phyloP scores from a whole-genome alignment of 2,797 vertebrate species.

The Scolopax rusticola region DNA sequence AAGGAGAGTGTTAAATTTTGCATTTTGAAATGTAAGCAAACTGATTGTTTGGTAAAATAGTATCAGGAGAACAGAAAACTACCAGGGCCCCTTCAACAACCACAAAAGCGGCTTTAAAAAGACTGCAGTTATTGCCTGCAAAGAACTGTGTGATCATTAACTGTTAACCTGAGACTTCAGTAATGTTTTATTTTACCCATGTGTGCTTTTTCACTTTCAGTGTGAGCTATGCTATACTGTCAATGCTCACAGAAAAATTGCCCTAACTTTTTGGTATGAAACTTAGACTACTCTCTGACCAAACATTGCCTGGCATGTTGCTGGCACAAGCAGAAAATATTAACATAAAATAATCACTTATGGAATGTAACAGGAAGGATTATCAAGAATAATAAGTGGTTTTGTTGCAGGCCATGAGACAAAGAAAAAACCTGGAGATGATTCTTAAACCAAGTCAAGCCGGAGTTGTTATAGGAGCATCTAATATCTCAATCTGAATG shows the following conservation, averaged over 20 bases:
- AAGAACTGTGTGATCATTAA: conserved; percentile 58
- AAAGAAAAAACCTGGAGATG: neutral
- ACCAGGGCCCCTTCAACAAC: neutral
- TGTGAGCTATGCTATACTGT: neutral
- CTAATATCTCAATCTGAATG: neutral
- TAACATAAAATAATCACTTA: neutral
- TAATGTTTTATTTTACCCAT: conserved; percentile 57
- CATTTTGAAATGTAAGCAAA: conserved; percentile 33
- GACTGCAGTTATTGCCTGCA: conserved; percentile 36
- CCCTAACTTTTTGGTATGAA: neutral
- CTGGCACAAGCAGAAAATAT: neutral
- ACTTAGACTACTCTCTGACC: neutral
- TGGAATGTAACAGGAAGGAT: neutral
- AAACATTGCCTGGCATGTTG: neutral
- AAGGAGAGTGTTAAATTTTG: conserved; percentile 4
- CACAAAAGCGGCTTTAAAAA: conserved; percentile 38
- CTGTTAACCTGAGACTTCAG: conserved; percentile 65
- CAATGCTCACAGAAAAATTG: neutral
- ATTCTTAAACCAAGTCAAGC: neutral
- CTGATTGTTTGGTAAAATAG: neutral
- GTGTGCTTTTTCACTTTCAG: conserved; percentile 25
- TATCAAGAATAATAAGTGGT: neutral
- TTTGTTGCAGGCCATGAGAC: neutral
- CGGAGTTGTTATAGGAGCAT: rapidly evolving
- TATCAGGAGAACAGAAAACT: neutral